Evolutionary conservation across 2,797 vertebrate species (phyloP).

Genomic region (Galaxias olidus): DNA sequence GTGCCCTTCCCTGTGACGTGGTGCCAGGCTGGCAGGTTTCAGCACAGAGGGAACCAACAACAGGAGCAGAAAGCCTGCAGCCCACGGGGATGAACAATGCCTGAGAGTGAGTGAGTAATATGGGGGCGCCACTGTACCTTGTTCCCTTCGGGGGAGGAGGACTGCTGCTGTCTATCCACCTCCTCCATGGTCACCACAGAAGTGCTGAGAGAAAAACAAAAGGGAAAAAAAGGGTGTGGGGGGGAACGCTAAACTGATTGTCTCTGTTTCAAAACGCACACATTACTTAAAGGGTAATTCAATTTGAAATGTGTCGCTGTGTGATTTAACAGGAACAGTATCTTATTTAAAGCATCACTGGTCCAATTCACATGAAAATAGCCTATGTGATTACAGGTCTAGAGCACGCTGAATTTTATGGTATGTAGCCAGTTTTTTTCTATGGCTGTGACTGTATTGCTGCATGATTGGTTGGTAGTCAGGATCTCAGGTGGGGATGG

Average conservation of each 20-base stretch:
- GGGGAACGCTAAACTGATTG: background rate
- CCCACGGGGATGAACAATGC: slow-evolving; percentile 7
- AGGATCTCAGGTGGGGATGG: slow-evolving; percentile 17
- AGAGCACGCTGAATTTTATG: no score
- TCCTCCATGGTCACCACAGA: slow-evolving; percentile 83
- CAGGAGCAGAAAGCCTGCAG: background rate
- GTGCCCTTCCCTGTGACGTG: background rate
- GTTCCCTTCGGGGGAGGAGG: slow-evolving; percentile 72
- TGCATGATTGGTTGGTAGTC: background rate
- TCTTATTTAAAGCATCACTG: no score
- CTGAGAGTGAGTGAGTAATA: background rate
- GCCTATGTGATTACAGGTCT: background rate
- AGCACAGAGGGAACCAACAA: slow-evolving; percentile 6
- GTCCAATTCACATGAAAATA: no score
- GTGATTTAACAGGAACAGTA: no score
- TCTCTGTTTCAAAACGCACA: background rate
- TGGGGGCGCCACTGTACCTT: slow-evolving; percentile 73
- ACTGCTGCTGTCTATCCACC: slow-evolving; percentile 64
- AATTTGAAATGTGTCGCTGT: no score
- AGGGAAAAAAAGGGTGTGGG: background rate
- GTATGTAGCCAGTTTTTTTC: no score
- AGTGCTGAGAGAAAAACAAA: slow-evolving; percentile 53
- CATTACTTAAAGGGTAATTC: no score
- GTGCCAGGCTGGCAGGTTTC: slow-evolving; percentile 11
- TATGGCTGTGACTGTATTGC: background rate